Percentiles rank a stretch among this genome's conserved stretches.
phyloP scores from a whole-genome alignment of 92 coral and sea anemone species.

The Desmophyllum pertusum region DNA sequence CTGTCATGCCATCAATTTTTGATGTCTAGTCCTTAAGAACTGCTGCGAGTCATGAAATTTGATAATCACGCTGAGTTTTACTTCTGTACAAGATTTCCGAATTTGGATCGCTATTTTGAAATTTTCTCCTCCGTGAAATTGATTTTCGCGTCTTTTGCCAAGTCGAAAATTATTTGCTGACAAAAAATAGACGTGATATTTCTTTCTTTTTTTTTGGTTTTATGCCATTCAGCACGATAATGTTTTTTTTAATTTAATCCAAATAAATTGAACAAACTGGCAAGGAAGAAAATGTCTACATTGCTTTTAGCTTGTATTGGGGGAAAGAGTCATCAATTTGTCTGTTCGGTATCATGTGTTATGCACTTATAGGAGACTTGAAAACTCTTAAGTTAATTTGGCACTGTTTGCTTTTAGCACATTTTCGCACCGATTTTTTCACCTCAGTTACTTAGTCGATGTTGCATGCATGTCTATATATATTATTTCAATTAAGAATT shows the following conservation, averaged over 20 bases:
- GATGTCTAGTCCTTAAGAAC: not conserved
- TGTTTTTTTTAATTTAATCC: not conserved
- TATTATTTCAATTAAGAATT: not conserved
- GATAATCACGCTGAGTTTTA: not conserved
- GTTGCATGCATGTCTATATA: too few relatives aligned
- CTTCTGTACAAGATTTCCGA: not conserved
- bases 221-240: not conserved
- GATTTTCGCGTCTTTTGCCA: not conserved
- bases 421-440: not conserved
- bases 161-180: not conserved
- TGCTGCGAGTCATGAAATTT: not conserved
- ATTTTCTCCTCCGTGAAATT: not conserved
- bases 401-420: not conserved
- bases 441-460: not conserved
- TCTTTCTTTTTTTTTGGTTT: not conserved
- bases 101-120: not conserved
- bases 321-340: not conserved
- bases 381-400: not conserved
- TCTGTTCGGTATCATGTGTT: not conserved
- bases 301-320: constrained; percentile 7
- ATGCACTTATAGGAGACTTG: not conserved
- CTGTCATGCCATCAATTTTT: not conserved
- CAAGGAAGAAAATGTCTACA: not conserved
- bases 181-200: not conserved
- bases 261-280: not conserved